Evolutionary conservation across 2,888 invertebrate species (phyloP).

Genomic region (Nebria salina): DNA sequence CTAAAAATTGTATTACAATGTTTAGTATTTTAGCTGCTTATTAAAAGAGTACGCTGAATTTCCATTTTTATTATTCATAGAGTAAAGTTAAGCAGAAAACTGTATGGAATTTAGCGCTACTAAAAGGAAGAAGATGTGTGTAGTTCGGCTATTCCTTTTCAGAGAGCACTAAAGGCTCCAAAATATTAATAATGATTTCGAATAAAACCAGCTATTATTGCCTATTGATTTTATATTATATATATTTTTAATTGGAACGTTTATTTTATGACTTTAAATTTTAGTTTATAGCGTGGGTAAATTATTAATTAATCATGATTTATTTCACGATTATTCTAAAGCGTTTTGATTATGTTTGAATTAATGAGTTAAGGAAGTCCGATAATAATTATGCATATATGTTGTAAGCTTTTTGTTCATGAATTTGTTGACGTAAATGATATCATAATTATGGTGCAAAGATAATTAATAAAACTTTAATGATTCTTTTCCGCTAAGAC

Average conservation of each 20-base stretch:
- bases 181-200: no score
- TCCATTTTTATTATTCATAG: no score
- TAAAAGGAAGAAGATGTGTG: no score
- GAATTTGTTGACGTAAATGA: constrained; percentile 3
- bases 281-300: constrained; percentile 8
- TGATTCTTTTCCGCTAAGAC: neutral
- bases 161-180: no score
- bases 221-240: no score
- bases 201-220: no score
- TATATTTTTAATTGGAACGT: neutral
- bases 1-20: no score
- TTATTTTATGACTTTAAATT: constrained; percentile 12
- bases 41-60: neutral
- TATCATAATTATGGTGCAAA: neutral
- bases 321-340: neutral
- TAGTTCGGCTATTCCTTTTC: no score
- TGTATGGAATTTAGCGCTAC: no score
- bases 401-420: neutral
- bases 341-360: neutral
- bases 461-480: constrained; percentile 4
- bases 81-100: no score
- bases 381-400: neutral
- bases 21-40: neutral
- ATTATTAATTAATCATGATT: constrained; percentile 14
- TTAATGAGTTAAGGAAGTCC: constrained; percentile 6